Percentiles rank a stretch among this genome's conserved stretches.
These are phyloP conservation scores for Drosophila pruinosa DNA, from an alignment of 1,140 invertebrate species.

Conservation along the genomic window DNA sequence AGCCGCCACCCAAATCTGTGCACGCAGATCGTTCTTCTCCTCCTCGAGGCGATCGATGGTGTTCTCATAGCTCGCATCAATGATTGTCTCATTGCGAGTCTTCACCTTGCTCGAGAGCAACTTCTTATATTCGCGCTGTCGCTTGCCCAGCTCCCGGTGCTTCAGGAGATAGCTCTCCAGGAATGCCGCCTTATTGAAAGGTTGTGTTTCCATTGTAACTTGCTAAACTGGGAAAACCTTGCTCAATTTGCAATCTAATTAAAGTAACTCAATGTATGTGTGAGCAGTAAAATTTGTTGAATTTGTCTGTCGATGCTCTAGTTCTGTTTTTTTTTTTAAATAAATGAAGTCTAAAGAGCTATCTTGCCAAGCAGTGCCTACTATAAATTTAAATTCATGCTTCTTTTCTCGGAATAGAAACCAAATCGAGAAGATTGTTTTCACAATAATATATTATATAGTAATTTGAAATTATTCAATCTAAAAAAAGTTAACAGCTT, in stretches of 20 bases:
- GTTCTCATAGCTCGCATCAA: conserved; percentile 71
- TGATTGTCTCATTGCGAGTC: conserved; percentile 71
- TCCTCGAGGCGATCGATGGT: conserved; percentile 67
- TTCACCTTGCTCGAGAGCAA: conserved; percentile 63
- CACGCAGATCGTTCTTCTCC: conserved; percentile 72
- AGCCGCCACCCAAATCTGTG: conserved; percentile 76
- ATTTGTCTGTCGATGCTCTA: not conserved
- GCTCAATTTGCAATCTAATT: conserved; percentile 13
- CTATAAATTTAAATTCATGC: too few relatives aligned
- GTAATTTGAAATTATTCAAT: not conserved
- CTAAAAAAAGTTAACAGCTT: not conserved
- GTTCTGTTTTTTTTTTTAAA: not conserved
- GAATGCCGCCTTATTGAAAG: conserved; percentile 59
- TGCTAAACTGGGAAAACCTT: not conserved
- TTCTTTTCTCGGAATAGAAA: too few relatives aligned
- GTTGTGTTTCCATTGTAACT: conserved; percentile 47
- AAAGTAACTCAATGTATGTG: not conserved
- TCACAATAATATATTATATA: too few relatives aligned
- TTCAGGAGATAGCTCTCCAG: conserved; percentile 64
- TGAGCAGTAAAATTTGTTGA: not conserved
- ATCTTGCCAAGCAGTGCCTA: not conserved
- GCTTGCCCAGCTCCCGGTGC: conserved; percentile 70
- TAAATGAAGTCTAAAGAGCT: not conserved
- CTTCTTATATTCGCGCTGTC: conserved; percentile 78
- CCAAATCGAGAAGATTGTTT: too few relatives aligned